These are phyloP conservation scores for Ophion obscuratus DNA, from an alignment of 2,888 invertebrate genomes.

Conservation along the genomic window DNA sequence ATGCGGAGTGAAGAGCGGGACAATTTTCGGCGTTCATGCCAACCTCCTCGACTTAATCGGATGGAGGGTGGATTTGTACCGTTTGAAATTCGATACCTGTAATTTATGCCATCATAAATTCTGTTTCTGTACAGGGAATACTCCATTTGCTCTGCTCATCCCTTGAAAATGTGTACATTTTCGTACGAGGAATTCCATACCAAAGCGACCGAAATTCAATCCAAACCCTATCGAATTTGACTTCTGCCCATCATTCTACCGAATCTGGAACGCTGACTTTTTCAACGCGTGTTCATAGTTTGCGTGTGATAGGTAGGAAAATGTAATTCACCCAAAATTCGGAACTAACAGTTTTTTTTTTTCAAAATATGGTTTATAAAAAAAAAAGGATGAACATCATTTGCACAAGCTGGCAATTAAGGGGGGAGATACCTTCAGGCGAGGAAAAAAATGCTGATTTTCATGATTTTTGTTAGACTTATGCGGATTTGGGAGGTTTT, in stretches of 20 bases:
- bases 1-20: conserved; percentile 31
- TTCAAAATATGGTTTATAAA: too few species aligned
- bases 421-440: too few species aligned
- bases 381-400: background rate
- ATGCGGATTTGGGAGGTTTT: too few species aligned
- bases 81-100: conserved; percentile 69
- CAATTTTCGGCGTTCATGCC: conserved; percentile 49
- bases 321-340: too few species aligned
- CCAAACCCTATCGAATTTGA: background rate
- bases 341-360: too few species aligned
- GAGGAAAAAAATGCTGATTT: too few species aligned
- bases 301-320: background rate
- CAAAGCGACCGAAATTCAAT: background rate
- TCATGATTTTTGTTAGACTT: too few species aligned
- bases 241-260: background rate
- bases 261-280: background rate
- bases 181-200: conserved; percentile 5
- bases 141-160: conserved; percentile 50
- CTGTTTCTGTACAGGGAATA: conserved; percentile 55
- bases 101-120: conserved; percentile 76
- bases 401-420: background rate
- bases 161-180: conserved; percentile 15
- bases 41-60: conserved; percentile 67
- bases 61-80: conserved; percentile 62
- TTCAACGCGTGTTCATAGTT: background rate